Percentiles rank a stretch among this genome's conserved stretches.
phyloP scores from a whole-genome alignment of 2,888 invertebrate species.

The Phortica magna region DNA sequence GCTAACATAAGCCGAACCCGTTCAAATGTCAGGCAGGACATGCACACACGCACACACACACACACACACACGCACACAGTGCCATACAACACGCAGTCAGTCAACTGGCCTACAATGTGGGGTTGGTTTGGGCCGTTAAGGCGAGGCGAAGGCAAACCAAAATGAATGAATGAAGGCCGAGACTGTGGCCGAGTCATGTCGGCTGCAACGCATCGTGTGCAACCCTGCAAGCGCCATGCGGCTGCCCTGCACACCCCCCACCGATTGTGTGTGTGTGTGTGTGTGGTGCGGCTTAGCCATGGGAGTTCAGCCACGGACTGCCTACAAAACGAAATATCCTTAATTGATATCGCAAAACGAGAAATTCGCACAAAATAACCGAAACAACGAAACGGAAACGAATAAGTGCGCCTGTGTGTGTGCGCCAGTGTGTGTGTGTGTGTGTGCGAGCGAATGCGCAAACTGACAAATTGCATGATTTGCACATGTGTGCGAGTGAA shows the following conservation, averaged over 20 bases:
- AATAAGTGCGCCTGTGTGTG: slow-evolving; percentile 11
- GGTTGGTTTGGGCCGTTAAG: too few relatives aligned
- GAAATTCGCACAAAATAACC: slow-evolving; percentile 63
- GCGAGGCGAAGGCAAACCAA: too few relatives aligned
- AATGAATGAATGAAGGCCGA: not conserved
- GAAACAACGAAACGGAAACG: slow-evolving; percentile 21
- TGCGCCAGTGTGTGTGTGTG: slow-evolving; percentile 23
- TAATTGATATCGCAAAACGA: slow-evolving; percentile 75
- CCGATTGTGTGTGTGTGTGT: slow-evolving; percentile 34
- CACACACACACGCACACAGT: not conserved
- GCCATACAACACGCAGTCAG: not conserved
- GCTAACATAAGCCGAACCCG: slow-evolving; percentile 15
- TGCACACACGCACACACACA: not conserved
- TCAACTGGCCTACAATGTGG: slow-evolving; percentile 13
- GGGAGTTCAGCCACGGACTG: slow-evolving; percentile 34
- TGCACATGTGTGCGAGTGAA: slow-evolving; percentile 33
- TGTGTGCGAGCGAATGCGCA: not conserved
- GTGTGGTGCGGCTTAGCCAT: slow-evolving; percentile 48
- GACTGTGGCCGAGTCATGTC: slow-evolving; percentile 16
- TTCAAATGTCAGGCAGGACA: slow-evolving; percentile 14
- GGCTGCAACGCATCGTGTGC: slow-evolving; percentile 54
- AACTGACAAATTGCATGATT: not conserved
- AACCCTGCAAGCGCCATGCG: slow-evolving; percentile 40
- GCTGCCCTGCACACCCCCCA: too few relatives aligned
- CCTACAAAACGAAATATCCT: slow-evolving; percentile 65